Evolutionary conservation across 2,113 vertebrate genomes (phyloP), one percentile per base, ranked within the genome.

Genomic region (Lophius piscatorius): DNA sequence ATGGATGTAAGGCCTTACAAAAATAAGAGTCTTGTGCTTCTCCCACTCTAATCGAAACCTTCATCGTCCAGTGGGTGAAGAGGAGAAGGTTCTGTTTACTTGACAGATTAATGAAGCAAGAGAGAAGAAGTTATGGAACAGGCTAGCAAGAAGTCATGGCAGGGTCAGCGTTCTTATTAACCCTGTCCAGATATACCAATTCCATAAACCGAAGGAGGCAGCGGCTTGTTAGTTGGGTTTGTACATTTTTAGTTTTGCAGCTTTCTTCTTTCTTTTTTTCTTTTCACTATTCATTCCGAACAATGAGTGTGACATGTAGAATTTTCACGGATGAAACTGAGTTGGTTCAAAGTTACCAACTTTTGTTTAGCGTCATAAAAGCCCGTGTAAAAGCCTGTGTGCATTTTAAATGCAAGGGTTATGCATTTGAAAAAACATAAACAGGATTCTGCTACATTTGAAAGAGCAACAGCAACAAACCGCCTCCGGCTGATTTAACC

Each of bases 81-180:
- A 57, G 18, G 65, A 44, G 45, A 38, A n/a, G 36, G 1, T 63
- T 67, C 31, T 81, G 49, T 82, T 80, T 79, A 64, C 44, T 70
- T 78, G 59, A 65, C 70, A 74, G 73, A 70, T 81, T 86, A 78
- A 87, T 81, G 76, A 81, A 68, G 23, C 58, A n/a, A 44, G 38
- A 62, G 57, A 73, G 59, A 64, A 60, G 42, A 40, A 64, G 28
- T 69, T 33, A 63, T 31, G 63, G 34, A 34, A 18, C 23, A 48
- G 65, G 78, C 72, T 74, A 63, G 45, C 16, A 22, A 38, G 8
- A 18, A 65, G 65, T 76, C 70, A 71, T 2, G 29, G 31, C 8
- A 31, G 46, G 74, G 45, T 72, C 28, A 50, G 44, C 59, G 57
- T 64, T 82, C 59, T 74, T 76, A 86, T 86, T 84, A 86, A 86